Evolutionary conservation across 2,888 invertebrate genomes (phyloP).

Genomic region (Automeris io): DNA sequence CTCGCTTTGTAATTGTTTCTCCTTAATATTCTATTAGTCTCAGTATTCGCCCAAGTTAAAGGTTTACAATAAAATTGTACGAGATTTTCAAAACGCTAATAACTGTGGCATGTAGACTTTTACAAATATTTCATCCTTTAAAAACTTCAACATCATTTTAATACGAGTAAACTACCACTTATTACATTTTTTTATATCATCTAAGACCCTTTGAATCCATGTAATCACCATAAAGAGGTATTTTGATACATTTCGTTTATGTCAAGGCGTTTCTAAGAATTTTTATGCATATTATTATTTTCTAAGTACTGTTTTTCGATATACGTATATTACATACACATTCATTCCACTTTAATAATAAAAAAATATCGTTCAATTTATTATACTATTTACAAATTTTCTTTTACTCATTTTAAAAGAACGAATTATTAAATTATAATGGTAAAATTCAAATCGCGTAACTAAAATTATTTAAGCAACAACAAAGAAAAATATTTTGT

Average conservation of each 20-base stretch:
- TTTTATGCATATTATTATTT: conserved; percentile 40
- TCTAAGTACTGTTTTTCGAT: conserved; percentile 36
- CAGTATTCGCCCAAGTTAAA: background rate
- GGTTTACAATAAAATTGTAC: conserved; percentile 33
- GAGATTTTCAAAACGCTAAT: conserved; percentile 25
- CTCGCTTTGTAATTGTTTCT: no score
- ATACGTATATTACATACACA: conserved; percentile 11
- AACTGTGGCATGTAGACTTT: conserved; percentile 64
- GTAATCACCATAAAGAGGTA: conserved; percentile 72
- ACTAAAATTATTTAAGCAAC: conserved; percentile 40
- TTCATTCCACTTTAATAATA: background rate
- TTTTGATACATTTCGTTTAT: conserved; percentile 56
- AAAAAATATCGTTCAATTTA: conserved; percentile 40
- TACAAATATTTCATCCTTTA: conserved; percentile 55
- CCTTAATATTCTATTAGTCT: no score
- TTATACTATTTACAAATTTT: conserved; percentile 60
- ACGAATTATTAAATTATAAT: conserved; percentile 29
- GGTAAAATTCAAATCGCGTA: conserved; percentile 39
- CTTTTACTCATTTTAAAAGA: background rate
- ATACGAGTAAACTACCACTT: conserved; percentile 57
- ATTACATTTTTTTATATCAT: conserved; percentile 40
- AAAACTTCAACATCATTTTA: conserved; percentile 61
- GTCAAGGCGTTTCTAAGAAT: conserved; percentile 42
- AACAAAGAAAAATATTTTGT: conserved; percentile 43
- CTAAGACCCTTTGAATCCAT: conserved; percentile 70